Evolutionary conservation across 2,113 vertebrate genomes (phyloP), one percentile per base, ranked within the genome.

Genomic region (Pseudorhombus dupliciocellatus): DNA sequence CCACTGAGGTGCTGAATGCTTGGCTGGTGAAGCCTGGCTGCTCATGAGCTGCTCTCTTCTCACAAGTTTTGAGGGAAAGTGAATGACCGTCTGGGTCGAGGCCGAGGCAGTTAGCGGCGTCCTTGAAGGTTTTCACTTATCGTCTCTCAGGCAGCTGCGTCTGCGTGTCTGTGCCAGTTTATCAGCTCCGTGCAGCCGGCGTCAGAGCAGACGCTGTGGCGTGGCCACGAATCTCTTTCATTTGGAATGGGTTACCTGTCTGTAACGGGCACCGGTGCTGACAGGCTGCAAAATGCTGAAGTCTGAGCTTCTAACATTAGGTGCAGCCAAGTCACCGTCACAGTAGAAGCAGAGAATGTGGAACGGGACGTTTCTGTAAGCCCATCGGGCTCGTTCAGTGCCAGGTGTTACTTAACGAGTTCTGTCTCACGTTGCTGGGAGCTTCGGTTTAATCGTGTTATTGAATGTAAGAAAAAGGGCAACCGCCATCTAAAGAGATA

Each of bases 271-370:
- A 15, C 48, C 1, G 75, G 84, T 87, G 81, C 84, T 81, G 80
- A 87, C 83, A 81, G 70, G 70, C 72, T 67, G 75, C 59, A 81
- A 81, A 87, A 74, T 83, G 87, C 89, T 88, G 83, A 87, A 73
- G 82, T 53, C 46, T 70, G 75, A 68, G 83, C 58, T 88, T 90
- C 89, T 92, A 89, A 80, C 85, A 89, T 91, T 91, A 92, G 86
- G 83, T 72, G 11, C 5, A 42, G 65, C 71, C 70, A 55, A 20
- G 69, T 81, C 76, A 63, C 78, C 76, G 87, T 87, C 83, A 86
- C 70, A 70, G 86, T 79, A 83, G 87, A 86, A 75, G 70, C 34
- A 52, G 62, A 72, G 69, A 82, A 86, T 86, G 80, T 76, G 83
- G 65, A 82, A 89, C 50, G 70, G 31, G 87, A 89, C 89, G 76